phyloP scores from a whole-genome alignment of 1,140 invertebrate species.

The Trichonephila inaurata region DNA sequence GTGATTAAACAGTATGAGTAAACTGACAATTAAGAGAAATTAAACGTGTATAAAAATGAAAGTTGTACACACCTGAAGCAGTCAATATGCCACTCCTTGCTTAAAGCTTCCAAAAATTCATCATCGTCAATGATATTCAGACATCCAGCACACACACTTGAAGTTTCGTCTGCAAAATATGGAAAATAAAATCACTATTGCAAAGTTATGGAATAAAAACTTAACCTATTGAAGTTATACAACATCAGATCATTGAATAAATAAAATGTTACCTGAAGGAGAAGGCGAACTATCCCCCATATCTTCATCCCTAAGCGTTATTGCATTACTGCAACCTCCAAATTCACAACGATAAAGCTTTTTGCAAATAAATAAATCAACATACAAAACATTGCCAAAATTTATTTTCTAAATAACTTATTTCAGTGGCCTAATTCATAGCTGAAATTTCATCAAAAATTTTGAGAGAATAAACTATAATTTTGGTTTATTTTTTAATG shows the following conservation, averaged over 20 bases:
- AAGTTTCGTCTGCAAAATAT: conserved; percentile 69
- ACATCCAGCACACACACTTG: conserved; percentile 86
- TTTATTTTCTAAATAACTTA: neutral
- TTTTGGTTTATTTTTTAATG: no score
- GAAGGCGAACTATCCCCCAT: conserved; percentile 73
- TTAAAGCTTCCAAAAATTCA: conserved; percentile 89
- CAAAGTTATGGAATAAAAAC: no score
- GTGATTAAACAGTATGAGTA: no score
- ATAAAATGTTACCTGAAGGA: conserved; percentile 69
- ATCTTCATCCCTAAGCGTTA: conserved; percentile 69
- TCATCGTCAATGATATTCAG: conserved; percentile 88
- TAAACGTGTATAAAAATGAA: neutral
- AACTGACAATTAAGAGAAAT: no score
- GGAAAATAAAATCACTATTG: neutral
- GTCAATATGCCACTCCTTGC: conserved; percentile 92
- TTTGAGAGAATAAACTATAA: no score
- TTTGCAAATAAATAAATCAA: conserved; percentile 53
- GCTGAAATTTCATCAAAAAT: no score
- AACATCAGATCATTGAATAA: neutral
- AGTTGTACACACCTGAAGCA: conserved; percentile 86
- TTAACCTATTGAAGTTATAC: no score
- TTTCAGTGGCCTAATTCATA: neutral
- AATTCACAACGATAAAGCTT: conserved; percentile 53
- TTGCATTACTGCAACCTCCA: conserved; percentile 44
- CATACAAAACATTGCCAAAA: neutral